Base-by-base conservation (phyloP, 2,888 invertebrate species). In the Chloromyia formosa region DNA sequence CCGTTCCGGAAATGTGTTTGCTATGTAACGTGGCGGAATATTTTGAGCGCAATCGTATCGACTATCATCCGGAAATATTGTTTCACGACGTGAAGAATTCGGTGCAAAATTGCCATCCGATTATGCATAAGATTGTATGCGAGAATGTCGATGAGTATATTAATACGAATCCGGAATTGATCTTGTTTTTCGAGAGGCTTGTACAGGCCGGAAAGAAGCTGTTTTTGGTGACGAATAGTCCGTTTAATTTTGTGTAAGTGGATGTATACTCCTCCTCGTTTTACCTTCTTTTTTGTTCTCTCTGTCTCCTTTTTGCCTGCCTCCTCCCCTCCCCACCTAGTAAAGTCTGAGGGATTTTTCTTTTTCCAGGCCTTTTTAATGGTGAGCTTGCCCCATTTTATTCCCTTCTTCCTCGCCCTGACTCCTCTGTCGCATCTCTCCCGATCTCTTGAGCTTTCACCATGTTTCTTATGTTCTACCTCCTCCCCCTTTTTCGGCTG, bases 161-260 rank as follows among this genome's bases (percentile, higher is more conserved):
- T 77, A 91, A 94, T 81, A 89, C 90, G 10, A 94, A 94, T 82
- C 88, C 89, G 18, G 89, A 92, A 74, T 86, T 97, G 72, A 87
- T 89, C 77, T 87, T 87, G 73, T 94, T 94, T 82, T 92, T 98
- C 79, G 88, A 92, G 77, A 89, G 92, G 80, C 87, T 98, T 12
- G 88, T 89, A 77, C 87, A 88, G 0, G 90, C 91, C 35, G 90
- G 90, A 49, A 98, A 97, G 83, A 94, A 95, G 83, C 87, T 97
- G 78, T 98, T 98, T 85, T 88, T 98, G 75, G 96, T 99, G 14
- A 98, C 98, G 10, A 98, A 98, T 84, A 97, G 97, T 83, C 97
- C 97, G 0, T 97, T 92, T 83, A 92, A 93, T 81, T 98, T 98
- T 88, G 97, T 96, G 96, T 94, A 87, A 91, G 92, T 88, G 12